These are phyloP conservation scores for Coracias cyanogaster DNA, from an alignment of 2,797 vertebrate genomes.

Conservation along the genomic window DNA sequence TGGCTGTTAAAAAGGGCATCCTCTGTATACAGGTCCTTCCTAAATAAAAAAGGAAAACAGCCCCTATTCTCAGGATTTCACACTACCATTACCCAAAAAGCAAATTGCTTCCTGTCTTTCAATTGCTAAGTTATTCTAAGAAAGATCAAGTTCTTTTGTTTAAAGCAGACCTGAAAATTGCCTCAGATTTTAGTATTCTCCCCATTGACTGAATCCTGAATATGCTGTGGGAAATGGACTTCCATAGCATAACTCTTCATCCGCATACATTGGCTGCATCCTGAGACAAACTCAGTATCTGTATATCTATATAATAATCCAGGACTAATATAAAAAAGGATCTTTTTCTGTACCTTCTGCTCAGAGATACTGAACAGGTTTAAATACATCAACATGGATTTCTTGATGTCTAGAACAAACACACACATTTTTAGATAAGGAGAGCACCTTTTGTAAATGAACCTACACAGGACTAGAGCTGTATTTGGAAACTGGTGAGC, in stretches of 20 bases:
- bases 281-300: not conserved
- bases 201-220: not conserved
- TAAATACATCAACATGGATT: not conserved
- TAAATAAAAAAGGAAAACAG: not conserved
- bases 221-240: not conserved
- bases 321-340: not conserved
- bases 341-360: not conserved
- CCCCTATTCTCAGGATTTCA: not conserved
- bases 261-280: fast-evolving
- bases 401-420: not conserved
- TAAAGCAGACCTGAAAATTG: not conserved
- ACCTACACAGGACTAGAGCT: not conserved
- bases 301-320: not conserved
- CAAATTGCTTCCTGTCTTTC: not conserved
- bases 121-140: not conserved
- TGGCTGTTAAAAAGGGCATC: too few species aligned
- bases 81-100: not conserved
- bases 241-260: not conserved
- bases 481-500: not conserved
- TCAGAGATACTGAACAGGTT: not conserved
- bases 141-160: not conserved
- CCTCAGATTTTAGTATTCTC: not conserved
- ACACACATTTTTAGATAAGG: fast-evolving
- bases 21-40: not conserved
- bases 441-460: not conserved